These are phyloP conservation scores for Lithobates pipiens DNA, from an alignment of 2,797 vertebrate species.

Conservation along the genomic window DNA sequence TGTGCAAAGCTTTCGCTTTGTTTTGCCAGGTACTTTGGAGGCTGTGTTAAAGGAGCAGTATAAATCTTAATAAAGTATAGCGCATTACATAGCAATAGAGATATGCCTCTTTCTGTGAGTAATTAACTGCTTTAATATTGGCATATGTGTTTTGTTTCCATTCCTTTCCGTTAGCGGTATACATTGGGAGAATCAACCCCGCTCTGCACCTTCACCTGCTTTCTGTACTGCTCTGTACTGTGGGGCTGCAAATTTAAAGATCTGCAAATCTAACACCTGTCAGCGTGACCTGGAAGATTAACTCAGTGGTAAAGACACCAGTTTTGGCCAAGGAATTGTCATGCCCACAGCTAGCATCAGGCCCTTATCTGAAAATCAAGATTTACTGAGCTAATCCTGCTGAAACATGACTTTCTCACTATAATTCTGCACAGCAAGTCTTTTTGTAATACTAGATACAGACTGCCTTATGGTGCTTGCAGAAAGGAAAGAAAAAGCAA, in stretches of 20 bases:
- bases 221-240: background rate
- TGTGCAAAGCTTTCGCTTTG: constrained; percentile 49
- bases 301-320: constrained; percentile 7
- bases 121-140: constrained; percentile 42
- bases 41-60: constrained; percentile 30
- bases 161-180: background rate
- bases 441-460: background rate
- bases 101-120: constrained; percentile 38
- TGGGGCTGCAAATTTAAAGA: constrained; percentile 21
- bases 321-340: constrained; percentile 31
- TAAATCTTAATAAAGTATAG: constrained; percentile 50
- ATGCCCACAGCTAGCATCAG: constrained; percentile 27
- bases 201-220: constrained; percentile 2
- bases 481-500: background rate
- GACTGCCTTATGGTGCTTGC: background rate
- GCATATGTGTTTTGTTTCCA: constrained; percentile 20
- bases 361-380: constrained; percentile 63
- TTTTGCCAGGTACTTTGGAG: constrained; percentile 53
- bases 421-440: background rate
- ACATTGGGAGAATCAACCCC: background rate
- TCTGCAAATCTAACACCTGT: constrained; percentile 46
- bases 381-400: constrained; percentile 71
- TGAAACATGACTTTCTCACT: constrained; percentile 4
- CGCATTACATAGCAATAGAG: constrained; percentile 53
- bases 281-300: constrained; percentile 36